These are phyloP conservation scores for Phacellophora camtschatica DNA, from an alignment of 30 jellyfish, hydroid and myxozoan genomes.

Conservation along the genomic window DNA sequence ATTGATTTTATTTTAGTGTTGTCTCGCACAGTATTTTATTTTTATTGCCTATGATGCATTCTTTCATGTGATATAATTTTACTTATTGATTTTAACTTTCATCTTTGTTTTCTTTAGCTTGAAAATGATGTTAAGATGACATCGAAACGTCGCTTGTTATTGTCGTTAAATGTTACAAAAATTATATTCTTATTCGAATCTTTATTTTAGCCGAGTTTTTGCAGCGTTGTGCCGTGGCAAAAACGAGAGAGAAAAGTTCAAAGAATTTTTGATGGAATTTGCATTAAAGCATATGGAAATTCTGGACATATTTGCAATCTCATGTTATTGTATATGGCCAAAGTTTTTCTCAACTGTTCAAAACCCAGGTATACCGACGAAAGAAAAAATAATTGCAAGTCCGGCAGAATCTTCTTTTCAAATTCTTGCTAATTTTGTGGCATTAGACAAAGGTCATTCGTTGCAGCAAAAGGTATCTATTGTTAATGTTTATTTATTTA, in stretches of 20 bases:
- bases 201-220: slow-evolving; percentile 45
- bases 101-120: no score
- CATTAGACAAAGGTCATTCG: not conserved
- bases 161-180: not conserved
- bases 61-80: no score
- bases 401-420: not conserved
- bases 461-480: not conserved
- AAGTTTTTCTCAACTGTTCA: not conserved
- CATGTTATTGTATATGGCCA: slow-evolving; percentile 62
- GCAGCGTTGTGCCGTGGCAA: slow-evolving; percentile 35
- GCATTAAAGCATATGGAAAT: not conserved
- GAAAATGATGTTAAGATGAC: no score
- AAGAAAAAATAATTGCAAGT: not conserved
- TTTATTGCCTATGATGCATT: no score
- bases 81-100: no score
- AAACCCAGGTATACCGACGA: not conserved
- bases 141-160: no score
- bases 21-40: no score
- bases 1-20: no score
- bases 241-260: not conserved
- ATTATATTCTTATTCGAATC: no score
- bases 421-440: not conserved
- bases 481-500: not conserved
- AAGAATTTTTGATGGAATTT: slow-evolving; percentile 10
- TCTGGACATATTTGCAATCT: not conserved